Evolutionary conservation across 2,888 invertebrate species (phyloP), one percentile per base, ranked within the genome.

Genomic region (Drosophila borborema): DNA sequence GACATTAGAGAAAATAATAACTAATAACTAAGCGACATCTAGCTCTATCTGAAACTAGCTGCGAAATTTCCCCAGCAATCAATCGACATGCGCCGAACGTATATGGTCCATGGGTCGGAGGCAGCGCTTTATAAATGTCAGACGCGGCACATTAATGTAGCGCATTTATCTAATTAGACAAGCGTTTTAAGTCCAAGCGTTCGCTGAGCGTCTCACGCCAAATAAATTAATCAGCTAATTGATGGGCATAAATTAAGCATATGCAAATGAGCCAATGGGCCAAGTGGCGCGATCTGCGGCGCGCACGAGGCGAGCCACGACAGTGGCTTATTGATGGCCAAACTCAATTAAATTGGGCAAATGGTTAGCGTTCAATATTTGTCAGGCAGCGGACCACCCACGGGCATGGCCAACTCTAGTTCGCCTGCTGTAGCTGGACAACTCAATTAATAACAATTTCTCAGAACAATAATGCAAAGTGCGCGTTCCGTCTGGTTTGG

Each of bases 401-500:
- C 54, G 34, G 74, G n/a, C 20, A 16, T 56, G 41, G 55, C 2
- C 31, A 18, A 34, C 48, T 48, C 28, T 38, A 28, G 34, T 18
- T 14, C 31, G 6, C n/a, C 48, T 10, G 28, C 60, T 14, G 9
- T 45, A 38, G 36, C 46, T 18, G 70, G 80, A 91, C 91, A 92
- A 91, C 92, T 92, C 91, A 92, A 92, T 92, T 92, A 92, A 92
- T 92, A 92, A 92, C 91, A 91, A 92, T 92, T 91, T 91, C 91
- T 91, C 90, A 90, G 90, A 89, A 91, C 89, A 91, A 91, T 90
- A 90, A 90, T 89, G 86, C 75, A 63, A 67, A 20, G 64, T 70
- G 63, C 59, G 61, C 62, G 71, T 59, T 54, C 69, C 28, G 28
- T 28, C 28, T 28, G 28, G 60, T 60, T 81, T 76, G 69, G 80